Evolutionary conservation across 2,888 invertebrate genomes (phyloP).

Genomic region (Globia sparganii): DNA sequence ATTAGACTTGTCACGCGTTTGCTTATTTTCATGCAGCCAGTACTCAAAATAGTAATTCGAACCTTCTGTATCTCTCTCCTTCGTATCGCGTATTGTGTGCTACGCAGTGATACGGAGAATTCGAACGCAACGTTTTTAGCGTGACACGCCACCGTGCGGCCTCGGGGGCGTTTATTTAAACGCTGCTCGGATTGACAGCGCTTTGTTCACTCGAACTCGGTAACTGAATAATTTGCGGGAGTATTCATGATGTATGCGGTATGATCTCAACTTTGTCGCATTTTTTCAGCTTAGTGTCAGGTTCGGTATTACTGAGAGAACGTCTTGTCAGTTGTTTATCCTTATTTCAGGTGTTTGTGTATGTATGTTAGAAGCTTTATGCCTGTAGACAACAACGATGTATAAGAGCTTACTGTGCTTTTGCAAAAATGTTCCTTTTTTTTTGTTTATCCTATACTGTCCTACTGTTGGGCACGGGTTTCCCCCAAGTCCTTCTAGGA

Average conservation of each 20-base stretch:
- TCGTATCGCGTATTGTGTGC: slow-evolving; percentile 37
- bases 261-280: slow-evolving; percentile 29
- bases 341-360: neutral
- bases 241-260: slow-evolving; percentile 46
- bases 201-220: slow-evolving; percentile 41
- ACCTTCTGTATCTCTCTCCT: slow-evolving; percentile 9
- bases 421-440: no score
- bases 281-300: slow-evolving; percentile 39
- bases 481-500: no score
- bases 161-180: slow-evolving; percentile 62
- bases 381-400: neutral
- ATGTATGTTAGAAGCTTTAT: neutral
- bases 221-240: slow-evolving; percentile 56
- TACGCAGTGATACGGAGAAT: slow-evolving; percentile 37
- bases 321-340: neutral
- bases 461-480: no score
- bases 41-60: neutral
- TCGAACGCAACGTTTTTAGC: slow-evolving; percentile 62
- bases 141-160: slow-evolving; percentile 40
- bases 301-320: neutral
- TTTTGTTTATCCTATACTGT: no score
- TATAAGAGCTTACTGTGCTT: no score
- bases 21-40: neutral
- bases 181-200: slow-evolving; percentile 58
- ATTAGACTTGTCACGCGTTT: neutral